phyloP scores from a whole-genome alignment of 2,113 vertebrate genomes.

The Vidua chalybeata region DNA sequence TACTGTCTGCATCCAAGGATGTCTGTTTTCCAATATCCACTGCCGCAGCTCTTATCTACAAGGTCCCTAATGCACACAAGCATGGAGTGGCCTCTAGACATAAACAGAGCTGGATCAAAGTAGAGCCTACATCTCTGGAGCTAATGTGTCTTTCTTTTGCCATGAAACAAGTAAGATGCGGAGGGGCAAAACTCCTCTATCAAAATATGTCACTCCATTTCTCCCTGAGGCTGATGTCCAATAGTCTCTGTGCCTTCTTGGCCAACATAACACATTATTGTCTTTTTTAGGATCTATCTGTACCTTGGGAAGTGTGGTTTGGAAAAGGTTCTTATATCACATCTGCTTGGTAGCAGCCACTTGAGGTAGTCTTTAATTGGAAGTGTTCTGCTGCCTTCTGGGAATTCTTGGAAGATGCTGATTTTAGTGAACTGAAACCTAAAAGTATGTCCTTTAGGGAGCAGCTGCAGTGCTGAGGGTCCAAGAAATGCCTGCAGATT shows the following conservation, averaged over 20 bases:
- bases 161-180: not conserved
- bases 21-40: not conserved
- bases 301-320: not conserved
- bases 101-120: not conserved
- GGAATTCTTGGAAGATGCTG: not conserved
- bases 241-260: not conserved
- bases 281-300: not conserved
- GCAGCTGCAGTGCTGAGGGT: not conserved
- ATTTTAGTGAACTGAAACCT: not conserved
- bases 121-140: not conserved
- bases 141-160: not conserved
- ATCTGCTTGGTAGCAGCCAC: not conserved
- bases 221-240: not conserved
- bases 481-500: not conserved
- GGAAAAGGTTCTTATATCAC: not conserved
- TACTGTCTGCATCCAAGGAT: not conserved
- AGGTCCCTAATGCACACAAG: not conserved
- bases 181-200: not conserved
- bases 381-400: not conserved
- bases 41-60: not conserved
- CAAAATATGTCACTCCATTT: not conserved
- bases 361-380: not conserved
- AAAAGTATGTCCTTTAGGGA: not conserved
- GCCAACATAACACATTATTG: not conserved
- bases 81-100: not conserved